A percentile compares a stretch with the other conserved stretches of the same genome.
These are phyloP conservation scores for Paratilapia polleni DNA, from an alignment of 2,113 vertebrate species.

Conservation along the genomic window DNA sequence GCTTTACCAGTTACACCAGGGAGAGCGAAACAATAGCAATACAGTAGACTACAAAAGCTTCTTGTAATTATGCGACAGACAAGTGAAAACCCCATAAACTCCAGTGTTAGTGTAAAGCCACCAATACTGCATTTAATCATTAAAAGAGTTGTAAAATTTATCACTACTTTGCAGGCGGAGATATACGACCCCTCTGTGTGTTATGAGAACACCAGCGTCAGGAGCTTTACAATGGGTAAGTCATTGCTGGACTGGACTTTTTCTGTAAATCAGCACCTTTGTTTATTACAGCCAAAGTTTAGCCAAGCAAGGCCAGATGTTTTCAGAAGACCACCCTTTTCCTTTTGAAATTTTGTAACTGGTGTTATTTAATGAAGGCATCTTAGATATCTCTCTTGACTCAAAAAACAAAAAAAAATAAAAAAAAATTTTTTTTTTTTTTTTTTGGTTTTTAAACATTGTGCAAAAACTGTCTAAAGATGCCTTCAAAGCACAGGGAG, in stretches of 20 bases:
- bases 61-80: neutral
- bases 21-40: neutral
- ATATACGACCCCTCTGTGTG: slow-evolving; percentile 85
- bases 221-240: slow-evolving; percentile 86
- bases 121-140: neutral
- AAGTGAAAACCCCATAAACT: neutral
- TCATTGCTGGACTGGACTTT: neutral
- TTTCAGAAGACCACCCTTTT: neutral
- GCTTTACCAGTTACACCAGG: neutral
- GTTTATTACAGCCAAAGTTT: neutral
- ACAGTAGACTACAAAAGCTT: neutral
- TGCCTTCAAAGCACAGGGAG: too few species aligned
- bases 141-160: neutral
- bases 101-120: neutral
- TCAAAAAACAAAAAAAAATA: too few species aligned
- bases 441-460: too few species aligned
- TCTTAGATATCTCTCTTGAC: accelerated
- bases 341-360: neutral
- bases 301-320: neutral
- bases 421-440: too few species aligned
- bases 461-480: too few species aligned
- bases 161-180: slow-evolving; percentile 77
- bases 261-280: neutral
- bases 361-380: neutral
- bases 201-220: slow-evolving; percentile 84